Percentiles rank a stretch among this genome's conserved stretches.
phyloP scores from a whole-genome alignment of 2,888 invertebrate species.

The Tortricodes alternella region DNA sequence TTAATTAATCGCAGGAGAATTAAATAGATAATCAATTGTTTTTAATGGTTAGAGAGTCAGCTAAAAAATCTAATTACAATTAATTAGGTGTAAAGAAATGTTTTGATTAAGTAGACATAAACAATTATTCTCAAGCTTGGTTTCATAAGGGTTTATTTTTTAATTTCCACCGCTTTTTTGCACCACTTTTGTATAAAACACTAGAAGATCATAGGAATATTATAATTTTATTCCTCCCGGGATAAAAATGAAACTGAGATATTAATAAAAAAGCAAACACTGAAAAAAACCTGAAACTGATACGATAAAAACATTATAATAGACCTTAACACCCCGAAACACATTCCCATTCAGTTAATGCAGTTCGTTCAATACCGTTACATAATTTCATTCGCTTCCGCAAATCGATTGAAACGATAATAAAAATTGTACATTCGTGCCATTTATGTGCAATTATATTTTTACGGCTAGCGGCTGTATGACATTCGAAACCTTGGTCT shows the following conservation, averaged over 20 bases:
- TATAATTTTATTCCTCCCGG: no score
- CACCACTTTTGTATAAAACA: no score
- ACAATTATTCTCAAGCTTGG: no score
- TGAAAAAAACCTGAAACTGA: no score
- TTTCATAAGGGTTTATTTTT: no score
- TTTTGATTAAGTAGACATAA: no score
- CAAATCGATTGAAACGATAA: not conserved
- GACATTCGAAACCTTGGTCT: conserved; percentile 29
- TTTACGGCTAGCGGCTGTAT: conserved; percentile 18
- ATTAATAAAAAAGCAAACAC: no score
- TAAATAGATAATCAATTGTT: conserved; percentile 13
- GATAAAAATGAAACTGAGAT: no score
- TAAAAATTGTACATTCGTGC: conserved; percentile 30
- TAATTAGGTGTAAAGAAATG: not conserved
- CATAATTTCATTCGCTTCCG: conserved; percentile 18
- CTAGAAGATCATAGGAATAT: no score
- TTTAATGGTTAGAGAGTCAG: conserved; percentile 10
- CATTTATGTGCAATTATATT: conserved; percentile 25
- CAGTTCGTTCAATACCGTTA: conserved; percentile 3
- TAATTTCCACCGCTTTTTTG: no score
- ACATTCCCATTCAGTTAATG: not conserved
- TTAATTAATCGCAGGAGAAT: conserved; percentile 14
- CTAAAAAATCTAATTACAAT: no score
- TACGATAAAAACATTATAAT: not conserved
- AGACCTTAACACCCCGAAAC: not conserved